Percentiles rank a stretch among this genome's conserved stretches.
Conservation (phyloP, 2,888 invertebrate species). For the Drosophila melanocephala region DNA sequence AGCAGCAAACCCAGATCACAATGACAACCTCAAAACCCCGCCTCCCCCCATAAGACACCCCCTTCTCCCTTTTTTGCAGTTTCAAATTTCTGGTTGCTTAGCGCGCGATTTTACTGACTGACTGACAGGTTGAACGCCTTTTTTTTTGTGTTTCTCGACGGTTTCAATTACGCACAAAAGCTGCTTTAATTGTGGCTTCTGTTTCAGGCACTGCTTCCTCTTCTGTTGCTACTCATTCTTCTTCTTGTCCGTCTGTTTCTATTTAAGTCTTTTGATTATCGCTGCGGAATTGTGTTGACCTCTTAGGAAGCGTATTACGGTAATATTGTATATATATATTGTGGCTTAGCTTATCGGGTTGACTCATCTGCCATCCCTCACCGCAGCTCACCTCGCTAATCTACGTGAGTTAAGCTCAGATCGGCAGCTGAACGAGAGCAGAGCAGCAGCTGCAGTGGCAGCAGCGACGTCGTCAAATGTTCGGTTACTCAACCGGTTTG, state of each 20-base stretch:
- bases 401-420: conserved; percentile 40
- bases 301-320: conserved; percentile 8
- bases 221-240: background rate
- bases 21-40: background rate
- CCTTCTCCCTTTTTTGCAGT: conserved; percentile 32
- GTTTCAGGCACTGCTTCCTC: background rate
- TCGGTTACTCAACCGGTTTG: conserved; percentile 52
- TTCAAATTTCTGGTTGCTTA: conserved; percentile 40
- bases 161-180: conserved; percentile 38
- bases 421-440: conserved; percentile 4
- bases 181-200: conserved; percentile 13
- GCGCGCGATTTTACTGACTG: conserved; percentile 21
- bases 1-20: background rate
- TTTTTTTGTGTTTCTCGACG: background rate
- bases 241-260: background rate
- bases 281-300: conserved; percentile 18
- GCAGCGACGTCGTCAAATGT: conserved; percentile 24
- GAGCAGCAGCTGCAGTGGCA: background rate
- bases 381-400: conserved; percentile 23
- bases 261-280: background rate
- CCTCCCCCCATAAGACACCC: background rate
- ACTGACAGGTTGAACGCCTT: conserved; percentile 56
- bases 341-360: conserved; percentile 14
- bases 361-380: conserved; percentile 35
- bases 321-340: conserved; percentile 1